Evolutionary conservation across 2,797 vertebrate species (phyloP).

Genomic region (Sphenopsis melanotis): DNA sequence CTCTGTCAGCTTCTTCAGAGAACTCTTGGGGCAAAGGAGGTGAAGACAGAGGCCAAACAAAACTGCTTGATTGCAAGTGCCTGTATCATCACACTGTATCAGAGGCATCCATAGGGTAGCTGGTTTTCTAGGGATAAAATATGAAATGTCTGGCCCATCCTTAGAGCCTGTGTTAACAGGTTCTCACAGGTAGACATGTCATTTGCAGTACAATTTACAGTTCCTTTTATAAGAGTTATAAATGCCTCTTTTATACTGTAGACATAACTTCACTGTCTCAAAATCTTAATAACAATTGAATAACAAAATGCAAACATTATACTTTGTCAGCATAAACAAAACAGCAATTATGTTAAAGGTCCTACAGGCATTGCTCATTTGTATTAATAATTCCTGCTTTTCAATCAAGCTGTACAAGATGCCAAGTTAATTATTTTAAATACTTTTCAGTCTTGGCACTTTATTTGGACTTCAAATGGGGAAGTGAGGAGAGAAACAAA

Average conservation of each 20-base stretch:
- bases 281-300: not conserved
- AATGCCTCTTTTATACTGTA: not conserved
- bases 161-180: not conserved
- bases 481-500: not conserved
- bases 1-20: not conserved
- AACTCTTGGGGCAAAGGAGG: not conserved
- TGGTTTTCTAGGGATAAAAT: not conserved
- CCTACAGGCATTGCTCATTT: slow-evolving; percentile 14
- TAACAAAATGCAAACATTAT: not conserved
- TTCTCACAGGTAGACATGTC: not conserved
- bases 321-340: slow-evolving; percentile 20
- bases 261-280: not conserved
- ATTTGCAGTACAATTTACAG: not conserved
- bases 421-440: slow-evolving; percentile 45
- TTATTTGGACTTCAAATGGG: not conserved
- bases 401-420: not conserved
- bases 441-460: not conserved
- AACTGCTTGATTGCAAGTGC: not conserved
- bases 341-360: not conserved
- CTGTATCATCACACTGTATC: not conserved
- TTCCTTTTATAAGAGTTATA: not conserved
- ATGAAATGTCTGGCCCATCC: not conserved
- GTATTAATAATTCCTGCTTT: slow-evolving; percentile 8
- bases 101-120: not conserved
- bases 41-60: not conserved